These are phyloP conservation scores for Yponomeuta malinellus DNA, from an alignment of 2,888 invertebrate species.

Conservation along the genomic window DNA sequence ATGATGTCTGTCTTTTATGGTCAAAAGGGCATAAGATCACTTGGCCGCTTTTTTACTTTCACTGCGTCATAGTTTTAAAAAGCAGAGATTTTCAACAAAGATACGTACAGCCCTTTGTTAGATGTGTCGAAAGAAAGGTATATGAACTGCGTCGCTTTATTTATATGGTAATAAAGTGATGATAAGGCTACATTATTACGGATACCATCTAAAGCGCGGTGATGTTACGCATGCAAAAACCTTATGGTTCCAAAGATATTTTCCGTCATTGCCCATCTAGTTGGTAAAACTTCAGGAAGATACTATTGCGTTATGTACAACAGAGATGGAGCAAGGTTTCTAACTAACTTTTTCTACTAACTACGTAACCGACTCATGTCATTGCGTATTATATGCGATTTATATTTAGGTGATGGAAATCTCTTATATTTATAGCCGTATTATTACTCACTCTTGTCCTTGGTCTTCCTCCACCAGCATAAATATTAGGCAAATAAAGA, in stretches of 20 bases:
- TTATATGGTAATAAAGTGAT: not conserved
- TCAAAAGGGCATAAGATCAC: constrained; percentile 10
- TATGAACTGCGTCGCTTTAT: not conserved
- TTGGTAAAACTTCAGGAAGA: too few relatives aligned
- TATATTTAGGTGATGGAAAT: too few relatives aligned
- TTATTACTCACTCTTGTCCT: too few relatives aligned
- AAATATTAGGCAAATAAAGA: too few relatives aligned
- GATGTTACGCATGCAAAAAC: not conserved
- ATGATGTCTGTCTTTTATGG: not conserved
- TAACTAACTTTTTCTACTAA: too few relatives aligned
- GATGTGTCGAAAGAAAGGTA: not conserved
- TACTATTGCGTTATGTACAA: too few relatives aligned
- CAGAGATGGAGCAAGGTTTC: too few relatives aligned
- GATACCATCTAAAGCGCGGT: not conserved
- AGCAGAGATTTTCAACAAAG: not conserved
- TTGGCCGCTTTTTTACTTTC: not conserved
- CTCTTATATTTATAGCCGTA: too few relatives aligned
- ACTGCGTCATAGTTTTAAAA: not conserved
- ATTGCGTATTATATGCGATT: too few relatives aligned
- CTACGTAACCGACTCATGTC: too few relatives aligned
- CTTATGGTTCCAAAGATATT: not conserved
- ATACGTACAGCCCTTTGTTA: not conserved
- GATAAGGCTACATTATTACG: not conserved
- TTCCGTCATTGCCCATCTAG: too few relatives aligned
- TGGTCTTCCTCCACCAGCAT: too few relatives aligned